Evolutionary conservation across 2,888 invertebrate species (phyloP).

Genomic region (Drosophila engyochracea): DNA sequence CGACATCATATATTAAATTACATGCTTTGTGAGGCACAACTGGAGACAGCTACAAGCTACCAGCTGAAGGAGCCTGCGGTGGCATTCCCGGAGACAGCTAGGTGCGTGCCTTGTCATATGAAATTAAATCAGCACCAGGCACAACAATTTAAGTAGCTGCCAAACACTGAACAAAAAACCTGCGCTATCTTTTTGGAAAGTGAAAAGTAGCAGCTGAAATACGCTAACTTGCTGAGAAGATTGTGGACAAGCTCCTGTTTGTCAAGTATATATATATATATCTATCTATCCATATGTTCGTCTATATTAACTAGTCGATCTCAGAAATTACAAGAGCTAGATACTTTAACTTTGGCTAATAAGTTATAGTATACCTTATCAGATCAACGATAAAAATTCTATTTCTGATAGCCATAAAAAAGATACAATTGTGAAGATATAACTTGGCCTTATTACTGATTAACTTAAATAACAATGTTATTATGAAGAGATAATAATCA

Average conservation of each 20-base stretch:
- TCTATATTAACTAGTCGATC: neutral
- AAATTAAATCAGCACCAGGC: conserved; percentile 45
- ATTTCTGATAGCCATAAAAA: neutral
- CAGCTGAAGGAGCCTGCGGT: neutral
- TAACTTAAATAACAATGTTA: neutral
- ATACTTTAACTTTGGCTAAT: neutral
- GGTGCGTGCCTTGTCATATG: conserved; percentile 58
- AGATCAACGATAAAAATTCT: neutral
- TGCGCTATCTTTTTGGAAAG: neutral
- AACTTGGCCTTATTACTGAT: too few relatives aligned
- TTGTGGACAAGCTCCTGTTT: neutral
- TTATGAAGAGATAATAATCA: too few relatives aligned
- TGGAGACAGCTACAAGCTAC: conserved; percentile 50
- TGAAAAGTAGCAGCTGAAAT: neutral
- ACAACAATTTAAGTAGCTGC: conserved; percentile 48
- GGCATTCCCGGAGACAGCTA: conserved; percentile 13
- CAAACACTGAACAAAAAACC: conserved; percentile 4
- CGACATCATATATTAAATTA: conserved; percentile 69
- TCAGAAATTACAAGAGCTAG: rapidly evolving
- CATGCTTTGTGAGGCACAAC: conserved; percentile 69
- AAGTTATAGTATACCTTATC: rapidly evolving
- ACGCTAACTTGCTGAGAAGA: conserved; percentile 7
- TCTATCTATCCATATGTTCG: neutral
- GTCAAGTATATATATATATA: too few relatives aligned
- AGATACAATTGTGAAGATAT: neutral